Base-by-base conservation (phyloP, 2,888 invertebrate species). In the Rhynchonema sp. region DNA sequence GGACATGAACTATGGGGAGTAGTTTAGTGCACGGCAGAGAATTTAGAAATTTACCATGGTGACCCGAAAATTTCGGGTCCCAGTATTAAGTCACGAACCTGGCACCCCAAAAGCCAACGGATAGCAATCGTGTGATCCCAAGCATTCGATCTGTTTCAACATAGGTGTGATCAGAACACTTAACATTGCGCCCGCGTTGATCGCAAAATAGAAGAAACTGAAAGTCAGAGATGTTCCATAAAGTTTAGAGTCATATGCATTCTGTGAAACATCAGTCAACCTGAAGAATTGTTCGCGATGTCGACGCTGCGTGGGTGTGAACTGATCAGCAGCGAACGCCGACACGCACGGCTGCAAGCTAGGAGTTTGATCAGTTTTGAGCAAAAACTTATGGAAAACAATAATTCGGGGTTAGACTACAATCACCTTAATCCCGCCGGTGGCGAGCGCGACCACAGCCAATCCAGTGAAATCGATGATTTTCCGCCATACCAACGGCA, bases 351-450 rank as follows among this genome's bases (percentile, higher is more conserved):
- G 91, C 71, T n/a, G n/a, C n/a, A n/a, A n/a, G n/a, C n/a, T n/a
- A n/a, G n/a, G n/a, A n/a, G n/a, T n/a, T n/a, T n/a, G n/a, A n/a
- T n/a, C n/a, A n/a, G n/a, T n/a, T n/a, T n/a, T n/a, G n/a, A n/a
- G n/a, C n/a, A n/a, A n/a, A n/a, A n/a, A n/a, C n/a, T n/a, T n/a
- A n/a, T n/a, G n/a, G n/a, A n/a, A n/a, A n/a, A n/a, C n/a, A n/a
- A n/a, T n/a, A n/a, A n/a, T n/a, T n/a, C n/a, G n/a, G n/a, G n/a
- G n/a, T n/a, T n/a, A n/a, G n/a, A n/a, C n/a, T n/a, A n/a, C n/a
- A n/a, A n/a, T n/a, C n/a, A n/a, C n/a, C n/a, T 94, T 94, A 67
- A 94, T 94, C 1, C 91, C 91, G 1, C 92, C 92, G 0, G 90
- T 89, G 0, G 90, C 91, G 22, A 90, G 68, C 0, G 89, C 89